Percentiles rank a stretch among this genome's conserved stretches.
Evolutionary conservation across 2,113 vertebrate genomes (phyloP).

Genomic region (Nerophis ophidion): DNA sequence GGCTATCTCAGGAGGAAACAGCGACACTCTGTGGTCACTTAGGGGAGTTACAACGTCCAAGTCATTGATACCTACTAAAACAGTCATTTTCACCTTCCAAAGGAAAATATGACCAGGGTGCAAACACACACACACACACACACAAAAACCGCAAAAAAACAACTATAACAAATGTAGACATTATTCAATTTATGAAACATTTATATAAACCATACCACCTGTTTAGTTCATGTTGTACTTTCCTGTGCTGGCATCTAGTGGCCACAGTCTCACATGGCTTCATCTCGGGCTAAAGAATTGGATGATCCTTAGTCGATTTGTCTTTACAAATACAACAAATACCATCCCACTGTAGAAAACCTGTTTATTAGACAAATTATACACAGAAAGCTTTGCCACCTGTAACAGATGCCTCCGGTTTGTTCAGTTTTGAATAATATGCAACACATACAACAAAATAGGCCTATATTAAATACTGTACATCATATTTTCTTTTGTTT

Average conservation of each 20-base stretch:
- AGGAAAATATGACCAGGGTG: neutral
- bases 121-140: no score
- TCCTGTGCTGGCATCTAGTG: slow-evolving; percentile 8
- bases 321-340: slow-evolving; percentile 56
- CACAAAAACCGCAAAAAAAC: neutral
- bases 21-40: neutral
- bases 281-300: neutral
- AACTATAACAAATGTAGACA: neutral
- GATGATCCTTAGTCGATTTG: neutral
- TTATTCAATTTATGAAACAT: neutral
- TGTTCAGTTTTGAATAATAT: slow-evolving; percentile 97
- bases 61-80: neutral
- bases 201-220: neutral
- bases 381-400: slow-evolving; percentile 99
- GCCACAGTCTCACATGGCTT: neutral
- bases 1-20: neutral
- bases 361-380: slow-evolving; percentile 99
- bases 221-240: neutral
- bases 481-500: slow-evolving; percentile 77
- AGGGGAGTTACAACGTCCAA: neutral
- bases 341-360: slow-evolving; percentile 92
- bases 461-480: slow-evolving; percentile 99
- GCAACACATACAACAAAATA: slow-evolving; percentile 99
- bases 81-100: neutral
- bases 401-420: slow-evolving; percentile 97